Conservation (phyloP, 2,888 invertebrate genomes). For the Entomobrya multifasciata region DNA sequence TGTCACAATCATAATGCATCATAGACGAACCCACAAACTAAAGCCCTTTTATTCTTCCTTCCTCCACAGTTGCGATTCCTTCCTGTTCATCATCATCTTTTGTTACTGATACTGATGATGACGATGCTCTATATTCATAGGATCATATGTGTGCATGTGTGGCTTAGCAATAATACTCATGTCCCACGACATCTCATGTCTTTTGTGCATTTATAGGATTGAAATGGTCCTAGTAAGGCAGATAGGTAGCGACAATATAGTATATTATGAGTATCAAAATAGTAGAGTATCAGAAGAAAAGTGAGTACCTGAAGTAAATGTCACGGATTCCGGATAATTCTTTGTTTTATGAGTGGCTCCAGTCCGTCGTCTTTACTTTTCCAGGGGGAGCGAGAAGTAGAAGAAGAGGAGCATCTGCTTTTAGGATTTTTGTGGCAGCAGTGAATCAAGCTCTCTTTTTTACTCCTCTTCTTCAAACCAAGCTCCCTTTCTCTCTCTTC, state of each 20-base stretch:
- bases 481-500: background rate
- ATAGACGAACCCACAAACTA: background rate
- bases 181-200: constrained; percentile 9
- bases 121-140: constrained; percentile 4
- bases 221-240: constrained; percentile 7
- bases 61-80: background rate
- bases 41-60: constrained; percentile 23
- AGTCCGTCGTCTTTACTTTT: constrained; percentile 62
- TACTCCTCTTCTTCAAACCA: background rate
- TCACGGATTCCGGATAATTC: constrained; percentile 69
- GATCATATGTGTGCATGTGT: background rate
- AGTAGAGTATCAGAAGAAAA: constrained; percentile 9
- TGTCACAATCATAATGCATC: constrained; percentile 51
- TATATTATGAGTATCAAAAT: background rate
- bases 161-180: constrained; percentile 30
- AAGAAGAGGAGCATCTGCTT: constrained; percentile 58
- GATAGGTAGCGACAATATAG: no score
- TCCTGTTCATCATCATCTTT: constrained; percentile 21
- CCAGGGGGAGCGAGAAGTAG: constrained; percentile 48
- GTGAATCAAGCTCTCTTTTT: constrained; percentile 58
- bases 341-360: constrained; percentile 72
- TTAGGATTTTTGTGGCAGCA: constrained; percentile 48
- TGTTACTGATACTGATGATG: background rate
- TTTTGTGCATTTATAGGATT: constrained; percentile 11
- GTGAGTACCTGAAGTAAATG: constrained; percentile 69